Percentiles rank a stretch among this genome's conserved stretches.
These are phyloP conservation scores for Agrochola litura DNA, from an alignment of 2,888 invertebrate species.

Conservation along the genomic window DNA sequence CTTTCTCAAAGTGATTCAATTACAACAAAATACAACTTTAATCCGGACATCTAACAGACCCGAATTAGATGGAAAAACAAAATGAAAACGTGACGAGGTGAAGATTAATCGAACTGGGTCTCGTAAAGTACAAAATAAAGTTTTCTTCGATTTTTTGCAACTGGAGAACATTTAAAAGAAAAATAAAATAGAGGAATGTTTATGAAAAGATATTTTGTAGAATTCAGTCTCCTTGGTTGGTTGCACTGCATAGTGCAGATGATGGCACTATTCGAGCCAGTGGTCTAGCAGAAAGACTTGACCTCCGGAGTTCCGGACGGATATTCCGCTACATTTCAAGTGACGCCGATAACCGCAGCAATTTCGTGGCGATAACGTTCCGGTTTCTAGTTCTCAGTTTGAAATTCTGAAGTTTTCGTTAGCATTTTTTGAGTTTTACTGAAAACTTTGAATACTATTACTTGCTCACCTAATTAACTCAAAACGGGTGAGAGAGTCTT, in stretches of 20 bases:
- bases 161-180: constrained; percentile 29
- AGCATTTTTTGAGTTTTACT: constrained; percentile 14
- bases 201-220: constrained; percentile 27
- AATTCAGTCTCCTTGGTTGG: constrained; percentile 42
- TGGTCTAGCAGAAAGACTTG: constrained; percentile 50
- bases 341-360: constrained; percentile 41
- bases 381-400: constrained; percentile 31
- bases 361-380: constrained; percentile 43
- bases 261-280: constrained; percentile 72
- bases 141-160: not conserved
- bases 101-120: constrained; percentile 53
- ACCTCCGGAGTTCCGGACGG: constrained; percentile 42
- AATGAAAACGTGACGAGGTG: constrained; percentile 45
- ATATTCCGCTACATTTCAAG: constrained; percentile 51
- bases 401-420: constrained; percentile 1
- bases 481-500: not conserved
- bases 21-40: constrained; percentile 25
- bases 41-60: constrained; percentile 15
- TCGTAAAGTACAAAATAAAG: constrained; percentile 8
- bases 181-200: constrained; percentile 36
- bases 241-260: constrained; percentile 61
- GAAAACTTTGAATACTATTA: constrained; percentile 6
- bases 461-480: not conserved
- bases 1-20: constrained; percentile 26
- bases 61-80: constrained; percentile 54